phyloP scores from a whole-genome alignment of 2,888 invertebrate genomes.

The Ochropleura plecta region DNA sequence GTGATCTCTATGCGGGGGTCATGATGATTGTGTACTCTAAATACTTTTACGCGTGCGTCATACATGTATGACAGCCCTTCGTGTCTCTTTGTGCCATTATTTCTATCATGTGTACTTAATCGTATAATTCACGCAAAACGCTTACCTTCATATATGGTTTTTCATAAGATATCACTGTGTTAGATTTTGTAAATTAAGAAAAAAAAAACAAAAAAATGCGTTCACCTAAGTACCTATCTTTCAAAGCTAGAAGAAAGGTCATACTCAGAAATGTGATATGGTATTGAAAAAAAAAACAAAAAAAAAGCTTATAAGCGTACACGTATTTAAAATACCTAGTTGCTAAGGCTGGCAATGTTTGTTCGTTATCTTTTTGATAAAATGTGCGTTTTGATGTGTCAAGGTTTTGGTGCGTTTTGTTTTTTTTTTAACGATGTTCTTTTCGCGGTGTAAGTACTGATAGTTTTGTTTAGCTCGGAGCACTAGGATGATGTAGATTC shows the following conservation, averaged over 20 bases:
- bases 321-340: slow-evolving; percentile 79
- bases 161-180: slow-evolving; percentile 71
- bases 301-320: slow-evolving; percentile 84
- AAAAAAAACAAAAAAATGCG: slow-evolving; percentile 77
- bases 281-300: slow-evolving; percentile 79
- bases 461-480: slow-evolving; percentile 28
- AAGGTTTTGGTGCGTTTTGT: slow-evolving; percentile 54
- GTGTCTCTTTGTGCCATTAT: slow-evolving; percentile 78
- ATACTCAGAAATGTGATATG: slow-evolving; percentile 89
- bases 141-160: slow-evolving; percentile 67
- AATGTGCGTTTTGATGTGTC: slow-evolving; percentile 37
- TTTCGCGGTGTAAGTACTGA: slow-evolving; percentile 48
- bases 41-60: slow-evolving; percentile 33
- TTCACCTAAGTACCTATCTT: slow-evolving; percentile 79
- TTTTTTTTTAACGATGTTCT: slow-evolving; percentile 41
- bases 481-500: slow-evolving; percentile 28
- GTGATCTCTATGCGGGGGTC: slow-evolving; percentile 61
- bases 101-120: slow-evolving; percentile 75
- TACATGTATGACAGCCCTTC: slow-evolving; percentile 56
- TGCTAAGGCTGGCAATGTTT: slow-evolving; percentile 76
- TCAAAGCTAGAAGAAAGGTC: slow-evolving; percentile 78
- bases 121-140: slow-evolving; percentile 70
- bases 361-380: slow-evolving; percentile 57
- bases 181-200: slow-evolving; percentile 75
- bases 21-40: slow-evolving; percentile 40